phyloP scores from a whole-genome alignment of 1,140 invertebrate species.

The Diorhabda carinulata region DNA sequence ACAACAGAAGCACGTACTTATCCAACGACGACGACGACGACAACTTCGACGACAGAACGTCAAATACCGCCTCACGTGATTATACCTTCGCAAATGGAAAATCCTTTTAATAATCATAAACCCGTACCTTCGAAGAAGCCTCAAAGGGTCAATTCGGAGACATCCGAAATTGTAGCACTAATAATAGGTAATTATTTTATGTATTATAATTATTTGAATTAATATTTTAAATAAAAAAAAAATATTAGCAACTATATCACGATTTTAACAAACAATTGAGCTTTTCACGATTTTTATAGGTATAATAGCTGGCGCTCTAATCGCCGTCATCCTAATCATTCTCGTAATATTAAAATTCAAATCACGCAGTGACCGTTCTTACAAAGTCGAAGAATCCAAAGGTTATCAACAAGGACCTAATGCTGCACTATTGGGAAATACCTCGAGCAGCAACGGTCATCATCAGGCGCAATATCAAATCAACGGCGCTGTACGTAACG shows the following conservation, averaged over 20 bases:
- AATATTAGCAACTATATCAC: too few species aligned
- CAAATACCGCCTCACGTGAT: slow-evolving; percentile 9
- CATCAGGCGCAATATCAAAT: slow-evolving; percentile 46
- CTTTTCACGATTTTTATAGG: slow-evolving; percentile 37
- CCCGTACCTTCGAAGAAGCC: slow-evolving; percentile 48
- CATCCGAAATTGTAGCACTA: slow-evolving; percentile 68
- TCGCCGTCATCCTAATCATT: slow-evolving; percentile 86
- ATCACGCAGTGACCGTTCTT: slow-evolving; percentile 78
- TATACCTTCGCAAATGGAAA: neutral
- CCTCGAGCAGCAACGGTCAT: slow-evolving; percentile 47
- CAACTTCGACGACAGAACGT: slow-evolving; percentile 24
- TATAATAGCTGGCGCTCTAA: slow-evolving; percentile 86
- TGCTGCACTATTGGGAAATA: slow-evolving; percentile 65
- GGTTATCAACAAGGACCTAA: slow-evolving; percentile 67
- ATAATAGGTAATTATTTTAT: slow-evolving; percentile 57
- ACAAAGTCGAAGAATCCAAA: slow-evolving; percentile 87
- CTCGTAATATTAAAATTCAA: slow-evolving; percentile 85
- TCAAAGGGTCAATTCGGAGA: slow-evolving; percentile 66
- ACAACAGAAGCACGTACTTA: slow-evolving; percentile 17
- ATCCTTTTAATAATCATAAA: slow-evolving; percentile 33
- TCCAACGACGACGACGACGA: slow-evolving; percentile 4
- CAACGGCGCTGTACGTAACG: slow-evolving; percentile 45
- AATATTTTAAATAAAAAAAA: too few species aligned
- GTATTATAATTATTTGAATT: too few species aligned
- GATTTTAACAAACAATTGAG: neutral